Evolutionary conservation across 2,797 vertebrate species (phyloP).

Genomic region (Carcharodon carcharias): DNA sequence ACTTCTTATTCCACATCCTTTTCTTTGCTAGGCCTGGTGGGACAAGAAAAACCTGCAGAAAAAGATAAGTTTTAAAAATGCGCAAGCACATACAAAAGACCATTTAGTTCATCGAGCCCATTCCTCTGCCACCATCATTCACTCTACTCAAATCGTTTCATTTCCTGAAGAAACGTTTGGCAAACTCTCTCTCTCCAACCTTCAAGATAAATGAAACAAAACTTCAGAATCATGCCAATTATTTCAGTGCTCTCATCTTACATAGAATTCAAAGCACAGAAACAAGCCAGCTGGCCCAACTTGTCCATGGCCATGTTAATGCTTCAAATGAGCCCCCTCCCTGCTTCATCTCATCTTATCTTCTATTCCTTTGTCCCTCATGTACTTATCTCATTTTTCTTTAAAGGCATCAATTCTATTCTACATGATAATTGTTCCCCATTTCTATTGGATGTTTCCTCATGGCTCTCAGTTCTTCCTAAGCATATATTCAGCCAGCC

Average conservation of each 20-base stretch:
- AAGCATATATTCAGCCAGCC: not conserved
- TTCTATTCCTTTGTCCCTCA: not conserved
- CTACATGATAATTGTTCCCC: not conserved
- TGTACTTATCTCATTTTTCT: too few species aligned
- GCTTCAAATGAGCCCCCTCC: not conserved
- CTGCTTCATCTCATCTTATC: not conserved
- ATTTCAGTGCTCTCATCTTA: not conserved
- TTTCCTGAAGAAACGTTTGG: not conserved
- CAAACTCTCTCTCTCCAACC: not conserved
- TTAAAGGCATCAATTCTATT: too few species aligned
- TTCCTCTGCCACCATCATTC: not conserved
- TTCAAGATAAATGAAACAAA: not conserved
- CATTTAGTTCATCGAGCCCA: too few species aligned
- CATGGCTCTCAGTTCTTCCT: not conserved
- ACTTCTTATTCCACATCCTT: constrained; percentile 82
- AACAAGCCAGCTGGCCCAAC: not conserved
- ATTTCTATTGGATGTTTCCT: not conserved
- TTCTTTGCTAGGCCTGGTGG: constrained; percentile 73
- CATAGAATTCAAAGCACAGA: not conserved
- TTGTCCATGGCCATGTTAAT: not conserved
- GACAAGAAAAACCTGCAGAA: constrained; percentile 68
- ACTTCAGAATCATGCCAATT: not conserved
- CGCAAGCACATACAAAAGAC: not conserved
- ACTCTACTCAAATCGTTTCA: not conserved
- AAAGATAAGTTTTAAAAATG: not conserved